Base-by-base conservation (phyloP, 2,888 invertebrate genomes). In the Opisthograptis luteolata region DNA sequence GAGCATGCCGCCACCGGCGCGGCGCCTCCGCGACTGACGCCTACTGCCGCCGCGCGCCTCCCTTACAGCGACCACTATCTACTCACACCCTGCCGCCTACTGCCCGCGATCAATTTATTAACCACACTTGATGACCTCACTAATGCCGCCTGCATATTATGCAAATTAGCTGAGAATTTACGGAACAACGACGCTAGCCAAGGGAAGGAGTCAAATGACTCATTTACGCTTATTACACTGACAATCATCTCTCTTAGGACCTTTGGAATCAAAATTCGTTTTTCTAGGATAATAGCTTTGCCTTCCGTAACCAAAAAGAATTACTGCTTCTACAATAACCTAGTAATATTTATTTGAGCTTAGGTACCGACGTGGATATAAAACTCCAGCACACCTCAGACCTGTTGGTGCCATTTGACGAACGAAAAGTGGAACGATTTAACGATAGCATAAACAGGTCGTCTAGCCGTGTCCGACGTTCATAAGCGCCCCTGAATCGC, bases 391-490 rank as follows among this genome's bases (percentile, higher is more conserved):
- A 60, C 56, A 61, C 61, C 64, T 66, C 65, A 72, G 61, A 67
- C 59, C 62, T 66, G 72, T 72, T 73, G 75, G 45, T 64, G 55
- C 64, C 67, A 71, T 70, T 72, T 70, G 64, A 58, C 67, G 63
- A 62, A 62, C 62, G 63, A 57, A 64, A 87, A 84, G 82, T 89
- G 57, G 87, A 78, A 69, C 90, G 89, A 89, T 89, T 59, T 50
- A 57, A 58, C 82, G 89, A 89, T 89, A 89, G 65, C 55, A 66
- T 66, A 87, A 84, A 88, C 86, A 70, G 87, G 86, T 81, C 87
- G 84, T 74, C 75, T 66, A 57, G 32, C 50, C 44, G 50, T 35
- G 64, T 61, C 62, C 58, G 64, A 62, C 59, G 64, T 68, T 69
- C 76, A 78, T 79, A 75, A 79, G 72, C 75, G 74, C 70, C 66